Base-by-base conservation (phyloP, 2,888 invertebrate genomes). In the Linyphia triangularis region DNA sequence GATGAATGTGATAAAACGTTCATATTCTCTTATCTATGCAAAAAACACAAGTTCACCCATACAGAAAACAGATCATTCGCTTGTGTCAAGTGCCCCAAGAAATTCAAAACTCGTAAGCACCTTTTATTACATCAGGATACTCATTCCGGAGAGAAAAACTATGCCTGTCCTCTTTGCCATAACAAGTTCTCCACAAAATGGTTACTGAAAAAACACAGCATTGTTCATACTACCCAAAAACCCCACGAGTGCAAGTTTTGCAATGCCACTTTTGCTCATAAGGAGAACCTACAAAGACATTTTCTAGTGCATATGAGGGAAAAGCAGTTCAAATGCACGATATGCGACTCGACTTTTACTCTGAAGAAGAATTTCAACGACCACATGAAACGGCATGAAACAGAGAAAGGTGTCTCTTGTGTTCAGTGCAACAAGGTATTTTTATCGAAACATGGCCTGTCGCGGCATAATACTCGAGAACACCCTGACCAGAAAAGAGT, bases 261-360 rank as follows among this genome's bases (percentile, higher is more conserved):
- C 37, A 5, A 6, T 16, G 19, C 24, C 6, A 10, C 5, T n/a
- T 81, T 81, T 37, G 69, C 43, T n/a, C 51, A 37, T 2, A 57
- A 22, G 22, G 24, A 37, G 13, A 70, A 70, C 33, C 59, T 69
- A 16, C 37, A 70, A 19, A 16, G 81, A 10, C 81, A 81, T 26
- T 81, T 59, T 24, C 3, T 70, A 0, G 24, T 24, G 10, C 82
- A 82, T 26, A 37, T 33, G 9, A 13, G 9, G 0, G 82, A 63
- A 7, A 82, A 82, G n/a, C 70, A 70, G 10, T 72, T 72, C 16
- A 26, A 59, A 16, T 82, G 82, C 28, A 28, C 28, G 40, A 16
- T 19, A 9, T 82, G 82, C 16, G 28, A 37, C 9, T 9, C 19
- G 0, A 16, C 61, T 3, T 82, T 63, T 26, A 72, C 40, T 3